Percentiles rank a stretch among this genome's conserved stretches.
Evolutionary conservation across 2,797 vertebrate species (phyloP).

Genomic region (Chelmon rostratus): DNA sequence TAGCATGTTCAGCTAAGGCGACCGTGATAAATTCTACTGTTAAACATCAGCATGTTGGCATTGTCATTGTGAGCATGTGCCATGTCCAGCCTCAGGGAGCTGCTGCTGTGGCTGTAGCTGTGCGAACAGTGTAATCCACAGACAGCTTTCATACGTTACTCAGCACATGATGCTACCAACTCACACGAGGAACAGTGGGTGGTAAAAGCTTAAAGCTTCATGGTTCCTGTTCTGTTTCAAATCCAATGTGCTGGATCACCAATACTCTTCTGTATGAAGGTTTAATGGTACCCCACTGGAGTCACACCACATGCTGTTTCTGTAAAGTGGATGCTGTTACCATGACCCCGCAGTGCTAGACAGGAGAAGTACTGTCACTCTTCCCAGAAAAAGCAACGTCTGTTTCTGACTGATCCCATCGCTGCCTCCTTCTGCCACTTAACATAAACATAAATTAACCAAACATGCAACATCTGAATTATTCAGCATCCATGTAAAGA

Average conservation of each 20-base stretch:
- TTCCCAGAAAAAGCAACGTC: conserved; percentile 8
- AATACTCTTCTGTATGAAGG: not conserved
- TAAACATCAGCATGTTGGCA: too few species aligned
- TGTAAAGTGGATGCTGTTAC: conserved; percentile 9
- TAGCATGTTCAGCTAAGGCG: not conserved
- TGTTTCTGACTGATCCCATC: conserved; percentile 19
- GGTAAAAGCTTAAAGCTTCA: conserved; percentile 1
- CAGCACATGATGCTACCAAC: not conserved
- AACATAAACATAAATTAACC: conserved; percentile 49
- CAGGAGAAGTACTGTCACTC: conserved; percentile 21
- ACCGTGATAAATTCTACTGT: too few species aligned
- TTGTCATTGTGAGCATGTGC: not conserved
- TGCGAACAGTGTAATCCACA: not conserved
- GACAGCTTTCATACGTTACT: not conserved
- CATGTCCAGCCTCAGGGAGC: not conserved
- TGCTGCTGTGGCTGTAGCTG: not conserved
- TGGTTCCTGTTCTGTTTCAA: conserved; percentile 13
- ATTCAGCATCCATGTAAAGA: conserved; percentile 36
- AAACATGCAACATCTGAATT: conserved; percentile 51
- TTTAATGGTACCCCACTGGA: conserved; percentile 12
- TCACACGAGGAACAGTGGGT: conserved; percentile 6
- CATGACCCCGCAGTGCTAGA: conserved; percentile 5
- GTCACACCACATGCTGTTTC: conserved; percentile 5
- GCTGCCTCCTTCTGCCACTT: conserved; percentile 15
- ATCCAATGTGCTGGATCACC: conserved; percentile 11